phyloP scores from a whole-genome alignment of 2,113 vertebrate species.

The Agapornis roseicollis region DNA sequence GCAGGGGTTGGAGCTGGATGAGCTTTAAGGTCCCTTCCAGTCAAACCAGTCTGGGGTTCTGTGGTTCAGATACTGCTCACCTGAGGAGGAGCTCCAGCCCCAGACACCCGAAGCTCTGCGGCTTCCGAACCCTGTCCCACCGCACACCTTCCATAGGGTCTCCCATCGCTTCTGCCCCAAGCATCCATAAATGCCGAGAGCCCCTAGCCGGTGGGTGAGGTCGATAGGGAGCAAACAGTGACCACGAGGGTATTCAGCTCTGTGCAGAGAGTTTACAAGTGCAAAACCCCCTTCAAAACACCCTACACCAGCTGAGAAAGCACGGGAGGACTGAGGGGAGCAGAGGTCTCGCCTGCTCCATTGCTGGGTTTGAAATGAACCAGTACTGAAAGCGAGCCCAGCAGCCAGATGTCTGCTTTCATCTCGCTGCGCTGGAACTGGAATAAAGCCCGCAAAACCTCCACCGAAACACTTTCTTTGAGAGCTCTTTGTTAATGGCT shows the following conservation, averaged over 20 bases:
- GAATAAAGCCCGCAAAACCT: constrained; percentile 45
- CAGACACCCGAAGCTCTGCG: background rate
- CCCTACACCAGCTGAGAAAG: background rate
- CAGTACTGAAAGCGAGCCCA: background rate
- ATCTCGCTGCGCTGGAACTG: constrained; percentile 27
- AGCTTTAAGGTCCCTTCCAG: background rate
- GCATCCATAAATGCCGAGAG: background rate
- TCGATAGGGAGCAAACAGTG: background rate
- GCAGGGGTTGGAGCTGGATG: background rate
- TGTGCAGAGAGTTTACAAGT: background rate
- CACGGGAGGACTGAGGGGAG: rapidly evolving
- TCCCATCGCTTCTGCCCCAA: background rate
- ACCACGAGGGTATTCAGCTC: background rate
- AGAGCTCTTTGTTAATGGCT: constrained; percentile 36
- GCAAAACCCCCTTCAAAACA: background rate
- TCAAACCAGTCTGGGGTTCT: background rate
- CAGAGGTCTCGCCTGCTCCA: background rate
- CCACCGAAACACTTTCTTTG: constrained; percentile 37
- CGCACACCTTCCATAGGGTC: background rate
- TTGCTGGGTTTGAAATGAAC: constrained; percentile 31
- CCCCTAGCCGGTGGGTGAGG: background rate
- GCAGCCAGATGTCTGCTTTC: constrained; percentile 59
- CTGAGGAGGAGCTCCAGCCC: no score
- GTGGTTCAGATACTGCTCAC: background rate
- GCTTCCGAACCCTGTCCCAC: background rate